Evolutionary conservation across 2,888 invertebrate genomes (phyloP).

Genomic region (Dicranocentrus wangi): DNA sequence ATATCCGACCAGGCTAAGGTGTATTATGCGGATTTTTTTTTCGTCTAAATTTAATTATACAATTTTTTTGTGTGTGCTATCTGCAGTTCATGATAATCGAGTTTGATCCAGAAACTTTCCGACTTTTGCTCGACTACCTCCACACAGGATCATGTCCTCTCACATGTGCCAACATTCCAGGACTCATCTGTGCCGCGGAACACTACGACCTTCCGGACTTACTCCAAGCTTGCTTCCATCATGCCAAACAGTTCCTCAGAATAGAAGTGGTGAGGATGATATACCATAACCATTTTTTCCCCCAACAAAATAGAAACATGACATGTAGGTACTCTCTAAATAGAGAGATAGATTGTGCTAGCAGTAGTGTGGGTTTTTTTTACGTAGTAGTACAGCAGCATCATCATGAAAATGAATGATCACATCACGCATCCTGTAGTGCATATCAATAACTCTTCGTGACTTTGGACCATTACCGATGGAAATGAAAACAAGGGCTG

Average conservation of each 20-base stretch:
- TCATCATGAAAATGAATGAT: no score
- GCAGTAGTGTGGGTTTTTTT: no score
- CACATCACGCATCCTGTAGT: no score
- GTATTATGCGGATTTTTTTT: not conserved
- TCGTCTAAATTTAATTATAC: not conserved
- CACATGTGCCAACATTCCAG: conserved; percentile 93
- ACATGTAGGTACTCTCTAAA: no score
- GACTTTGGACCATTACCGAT: not conserved
- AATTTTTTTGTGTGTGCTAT: conserved; percentile 71
- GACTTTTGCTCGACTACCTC: conserved; percentile 90
- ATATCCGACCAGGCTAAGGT: no score
- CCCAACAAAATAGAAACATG: no score
- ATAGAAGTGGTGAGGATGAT: conserved; percentile 89
- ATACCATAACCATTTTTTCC: no score
- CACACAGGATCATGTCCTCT: conserved; percentile 94
- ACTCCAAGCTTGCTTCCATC: conserved; percentile 94
- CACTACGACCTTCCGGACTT: conserved; percentile 94
- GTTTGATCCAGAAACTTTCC: conserved; percentile 94
- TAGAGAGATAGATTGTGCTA: no score
- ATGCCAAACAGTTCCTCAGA: conserved; percentile 93
- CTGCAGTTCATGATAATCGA: conserved; percentile 92
- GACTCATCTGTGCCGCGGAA: conserved; percentile 93
- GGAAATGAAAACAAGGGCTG: no score
- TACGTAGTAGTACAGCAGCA: no score
- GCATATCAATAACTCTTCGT: not conserved